phyloP scores from a whole-genome alignment of 2,113 vertebrate genomes.

The Salvelinus sp. region DNA sequence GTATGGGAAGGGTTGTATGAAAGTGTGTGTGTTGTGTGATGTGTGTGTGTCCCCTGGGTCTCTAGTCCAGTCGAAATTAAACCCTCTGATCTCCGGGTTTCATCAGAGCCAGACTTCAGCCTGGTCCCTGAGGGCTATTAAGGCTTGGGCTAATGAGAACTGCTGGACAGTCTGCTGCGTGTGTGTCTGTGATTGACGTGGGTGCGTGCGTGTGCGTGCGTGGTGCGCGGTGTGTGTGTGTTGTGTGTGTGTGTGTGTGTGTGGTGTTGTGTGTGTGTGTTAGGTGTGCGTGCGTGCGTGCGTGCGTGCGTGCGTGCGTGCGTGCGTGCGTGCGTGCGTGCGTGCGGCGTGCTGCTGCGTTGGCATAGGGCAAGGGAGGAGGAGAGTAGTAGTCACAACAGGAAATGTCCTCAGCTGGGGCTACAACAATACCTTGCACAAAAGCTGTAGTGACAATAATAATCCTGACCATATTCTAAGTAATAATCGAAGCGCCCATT shows the following conservation, averaged over 20 bases:
- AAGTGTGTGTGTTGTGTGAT: neutral
- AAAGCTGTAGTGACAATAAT: constrained; percentile 62
- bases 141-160: no score
- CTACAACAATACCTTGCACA: constrained; percentile 56
- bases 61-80: no score
- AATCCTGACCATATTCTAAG: constrained; percentile 44
- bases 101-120: no score
- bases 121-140: no score
- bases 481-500: constrained; percentile 59
- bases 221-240: neutral
- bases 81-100: no score
- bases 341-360: no score
- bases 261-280: neutral
- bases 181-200: neutral
- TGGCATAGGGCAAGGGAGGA: neutral
- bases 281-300: neutral
- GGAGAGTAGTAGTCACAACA: constrained; percentile 18
- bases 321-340: no score
- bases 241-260: neutral
- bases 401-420: constrained; percentile 51
- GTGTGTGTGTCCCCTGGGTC: neutral
- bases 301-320: no score
- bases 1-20: neutral
- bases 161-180: neutral
- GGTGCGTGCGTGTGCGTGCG: neutral